Evolutionary conservation across 2,888 invertebrate species (phyloP), one percentile per base, ranked within the genome.

Genomic region (Bhutanitis thaidina): DNA sequence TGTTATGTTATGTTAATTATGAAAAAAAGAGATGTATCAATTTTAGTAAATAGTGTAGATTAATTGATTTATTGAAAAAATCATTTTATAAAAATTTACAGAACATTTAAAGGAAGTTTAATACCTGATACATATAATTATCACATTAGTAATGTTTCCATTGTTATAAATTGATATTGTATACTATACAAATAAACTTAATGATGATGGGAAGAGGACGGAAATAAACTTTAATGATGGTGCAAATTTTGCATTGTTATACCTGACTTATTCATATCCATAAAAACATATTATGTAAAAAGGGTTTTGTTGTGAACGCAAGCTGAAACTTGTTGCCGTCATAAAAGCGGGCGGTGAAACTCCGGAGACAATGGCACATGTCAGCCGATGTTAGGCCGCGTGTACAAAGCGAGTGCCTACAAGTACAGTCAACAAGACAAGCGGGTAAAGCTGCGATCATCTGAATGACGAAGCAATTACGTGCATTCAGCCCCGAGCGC

Each of bases 391-490:
- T 77, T 77, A 81, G 76, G 79, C 71, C 64, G 68, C 63, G 70
- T 65, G 59, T 73, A 83, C 79, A 85, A 84, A 82, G 80, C 71
- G 72, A 81, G 80, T 72, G 74, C 68, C 62, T 65, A 63, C 58
- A 54, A 77, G 80, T 80, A 80, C 80, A 77, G 80, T 80, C 80
- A 79, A 81, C 82, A 82, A 84, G 85, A 87, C 82, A 80, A 78
- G 77, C 78, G 72, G 65, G 77, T 72, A 71, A 71, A 75, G 73
- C 79, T 71, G 76, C 79, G 79, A 84, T 87, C 81, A 86, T 83
- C 80, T 85, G 82, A 85, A 87, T 85, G 88, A 84, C 80, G 82
- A 74, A 78, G 86, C 87, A 86, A 88, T 88, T 87, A 88, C 80
- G 79, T 76, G 78, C 82, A 80, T 84, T 84, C 79, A 85, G 73